Evolutionary conservation across 2,888 invertebrate genomes (phyloP).

Genomic region (Macrostomum cliftonense): DNA sequence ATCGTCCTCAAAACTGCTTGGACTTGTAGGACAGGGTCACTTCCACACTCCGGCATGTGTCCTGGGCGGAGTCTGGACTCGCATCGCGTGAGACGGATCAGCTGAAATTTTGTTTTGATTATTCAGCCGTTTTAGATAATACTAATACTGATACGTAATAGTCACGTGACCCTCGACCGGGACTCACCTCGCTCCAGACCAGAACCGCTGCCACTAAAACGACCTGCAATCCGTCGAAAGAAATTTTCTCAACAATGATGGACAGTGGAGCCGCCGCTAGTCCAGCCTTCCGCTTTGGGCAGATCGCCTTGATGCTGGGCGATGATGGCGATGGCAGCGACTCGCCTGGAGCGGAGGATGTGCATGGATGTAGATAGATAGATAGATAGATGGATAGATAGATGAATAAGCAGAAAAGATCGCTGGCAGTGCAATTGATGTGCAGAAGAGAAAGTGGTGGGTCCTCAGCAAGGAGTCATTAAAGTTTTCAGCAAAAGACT

Average conservation of each 20-base stretch:
- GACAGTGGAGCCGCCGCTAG: conserved; percentile 95
- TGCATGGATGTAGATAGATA: too few relatives aligned
- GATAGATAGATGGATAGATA: too few relatives aligned
- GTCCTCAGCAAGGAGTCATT: too few relatives aligned
- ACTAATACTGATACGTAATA: too few relatives aligned
- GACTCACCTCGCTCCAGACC: conserved; percentile 86
- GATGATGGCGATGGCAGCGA: conserved; percentile 48
- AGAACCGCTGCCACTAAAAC: conserved; percentile 95
- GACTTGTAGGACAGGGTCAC: conserved; percentile 94
- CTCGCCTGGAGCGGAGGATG: too few relatives aligned
- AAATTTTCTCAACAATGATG: conserved; percentile 92
- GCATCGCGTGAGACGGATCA: conserved; percentile 44
- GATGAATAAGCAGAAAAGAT: too few relatives aligned
- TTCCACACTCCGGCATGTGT: too few relatives aligned
- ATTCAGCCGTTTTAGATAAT: too few relatives aligned
- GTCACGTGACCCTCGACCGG: too few relatives aligned
- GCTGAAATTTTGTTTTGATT: conserved; percentile 34
- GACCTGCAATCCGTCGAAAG: conserved; percentile 95
- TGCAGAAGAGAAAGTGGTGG: too few relatives aligned
- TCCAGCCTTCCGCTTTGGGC: conserved; percentile 98
- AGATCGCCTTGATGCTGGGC: conserved; percentile 94
- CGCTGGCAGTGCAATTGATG: too few relatives aligned
- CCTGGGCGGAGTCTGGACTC: background rate
- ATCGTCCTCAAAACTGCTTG: conserved; percentile 92
- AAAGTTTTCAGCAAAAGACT: too few relatives aligned